Evolutionary conservation across 2,797 vertebrate species (phyloP).

Genomic region (Heterohyrax brucei): DNA sequence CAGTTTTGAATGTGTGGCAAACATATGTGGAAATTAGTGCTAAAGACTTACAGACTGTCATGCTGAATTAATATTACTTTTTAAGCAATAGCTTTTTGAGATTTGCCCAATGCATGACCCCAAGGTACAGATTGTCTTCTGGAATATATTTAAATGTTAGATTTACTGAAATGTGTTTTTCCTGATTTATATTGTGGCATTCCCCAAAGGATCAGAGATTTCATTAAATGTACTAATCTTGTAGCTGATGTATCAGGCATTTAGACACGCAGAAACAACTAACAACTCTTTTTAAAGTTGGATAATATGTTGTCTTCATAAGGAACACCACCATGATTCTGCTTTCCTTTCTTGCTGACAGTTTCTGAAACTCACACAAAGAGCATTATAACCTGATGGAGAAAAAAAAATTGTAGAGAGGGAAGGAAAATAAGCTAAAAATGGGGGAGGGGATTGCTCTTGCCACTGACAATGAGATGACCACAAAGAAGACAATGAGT

Average conservation of each 20-base stretch:
- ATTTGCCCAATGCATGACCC: background rate
- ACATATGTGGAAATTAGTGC: background rate
- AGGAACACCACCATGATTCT: background rate
- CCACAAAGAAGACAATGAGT: background rate
- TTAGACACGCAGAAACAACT: background rate
- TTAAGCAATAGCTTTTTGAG: background rate
- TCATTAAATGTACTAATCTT: background rate
- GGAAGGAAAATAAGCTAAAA: background rate
- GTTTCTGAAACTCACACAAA: background rate
- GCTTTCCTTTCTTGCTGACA: background rate
- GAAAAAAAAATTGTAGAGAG: conserved; percentile 21
- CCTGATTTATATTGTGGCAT: conserved; percentile 1
- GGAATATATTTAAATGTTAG: conserved; percentile 50
- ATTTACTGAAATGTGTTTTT: background rate
- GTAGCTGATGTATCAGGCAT: background rate
- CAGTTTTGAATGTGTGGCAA: background rate
- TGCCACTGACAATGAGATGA: background rate
- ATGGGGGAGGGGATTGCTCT: background rate
- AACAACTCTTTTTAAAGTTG: background rate
- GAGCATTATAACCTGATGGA: conserved; percentile 9
- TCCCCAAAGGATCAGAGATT: background rate
- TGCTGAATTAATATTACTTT: background rate
- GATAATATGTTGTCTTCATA: conserved; percentile 1
- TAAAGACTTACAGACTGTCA: background rate
- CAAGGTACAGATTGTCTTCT: conserved; percentile 25